These are phyloP conservation scores for Seira ritae DNA, from an alignment of 2,888 invertebrate genomes.

Conservation along the genomic window DNA sequence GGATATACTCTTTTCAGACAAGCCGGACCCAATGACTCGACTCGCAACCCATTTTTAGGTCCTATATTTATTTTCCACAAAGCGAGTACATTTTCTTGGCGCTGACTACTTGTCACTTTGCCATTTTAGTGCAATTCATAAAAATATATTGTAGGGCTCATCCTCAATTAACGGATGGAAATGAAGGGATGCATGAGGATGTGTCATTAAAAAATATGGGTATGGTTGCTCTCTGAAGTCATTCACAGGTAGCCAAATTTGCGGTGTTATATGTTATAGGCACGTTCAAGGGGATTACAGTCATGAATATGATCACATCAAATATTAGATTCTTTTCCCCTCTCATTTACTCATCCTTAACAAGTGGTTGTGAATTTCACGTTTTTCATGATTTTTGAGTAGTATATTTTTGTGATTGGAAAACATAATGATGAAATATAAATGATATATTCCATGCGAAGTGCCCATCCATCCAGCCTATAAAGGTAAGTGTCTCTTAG, in stretches of 20 bases:
- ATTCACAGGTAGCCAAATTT: neutral
- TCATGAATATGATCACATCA: neutral
- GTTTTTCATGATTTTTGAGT: slow-evolving; percentile 4
- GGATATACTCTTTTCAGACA: no score
- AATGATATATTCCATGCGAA: neutral
- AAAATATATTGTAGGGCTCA: slow-evolving; percentile 45
- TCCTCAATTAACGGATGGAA: slow-evolving; percentile 41
- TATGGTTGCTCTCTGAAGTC: neutral
- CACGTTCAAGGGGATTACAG: neutral
- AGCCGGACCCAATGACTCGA: no score
- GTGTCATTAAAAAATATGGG: neutral
- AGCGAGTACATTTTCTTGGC: neutral
- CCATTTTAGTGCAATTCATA: slow-evolving; percentile 38
- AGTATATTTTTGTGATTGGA: neutral
- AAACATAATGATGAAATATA: neutral
- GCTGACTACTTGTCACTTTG: slow-evolving; percentile 34
- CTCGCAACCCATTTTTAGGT: no score
- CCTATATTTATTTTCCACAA: no score
- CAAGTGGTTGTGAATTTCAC: slow-evolving; percentile 10
- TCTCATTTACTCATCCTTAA: slow-evolving; percentile 18
- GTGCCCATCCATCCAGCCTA: neutral
- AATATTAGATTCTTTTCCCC: slow-evolving; percentile 6
- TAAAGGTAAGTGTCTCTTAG: neutral
- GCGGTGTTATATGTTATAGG: neutral
- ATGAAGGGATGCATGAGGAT: neutral